Conservation (phyloP, 2,888 invertebrate species). For the Eretmocerus hayati region DNA sequence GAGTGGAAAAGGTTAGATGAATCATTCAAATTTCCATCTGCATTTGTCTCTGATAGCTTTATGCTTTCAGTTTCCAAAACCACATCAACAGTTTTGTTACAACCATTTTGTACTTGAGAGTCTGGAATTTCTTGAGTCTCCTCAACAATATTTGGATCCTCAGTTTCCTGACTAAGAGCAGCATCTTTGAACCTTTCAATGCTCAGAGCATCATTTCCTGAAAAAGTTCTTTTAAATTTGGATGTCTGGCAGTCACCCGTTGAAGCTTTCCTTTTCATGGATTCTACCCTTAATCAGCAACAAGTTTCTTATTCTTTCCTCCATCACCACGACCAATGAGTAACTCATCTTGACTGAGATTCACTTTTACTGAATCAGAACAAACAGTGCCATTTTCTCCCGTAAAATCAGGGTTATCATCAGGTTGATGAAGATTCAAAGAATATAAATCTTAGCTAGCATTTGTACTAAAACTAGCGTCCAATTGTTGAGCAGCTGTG, state of each 20-base stretch:
- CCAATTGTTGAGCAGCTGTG: slow-evolving; percentile 92
- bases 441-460: slow-evolving; percentile 82
- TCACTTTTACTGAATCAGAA: not conserved
- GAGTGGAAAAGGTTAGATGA: not conserved
- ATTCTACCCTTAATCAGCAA: not conserved
- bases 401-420: no score
- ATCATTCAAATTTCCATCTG: not conserved
- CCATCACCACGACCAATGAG: not conserved
- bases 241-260: not conserved
- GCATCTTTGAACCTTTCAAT: not conserved
- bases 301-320: not conserved
- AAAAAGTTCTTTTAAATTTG: not conserved
- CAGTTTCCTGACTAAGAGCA: not conserved
- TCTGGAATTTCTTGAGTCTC: not conserved
- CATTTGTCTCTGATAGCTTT: not conserved
- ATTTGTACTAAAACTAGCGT: slow-evolving; percentile 83
- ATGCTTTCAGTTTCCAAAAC: not conserved
- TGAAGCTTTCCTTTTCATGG: not conserved
- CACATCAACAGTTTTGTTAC: no score
- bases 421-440: slow-evolving; percentile 75
- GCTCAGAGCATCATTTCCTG: not conserved
- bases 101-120: not conserved
- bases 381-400: no score
- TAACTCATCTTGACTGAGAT: not conserved
- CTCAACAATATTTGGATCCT: no score